Evolutionary conservation across 2,113 vertebrate species (phyloP).

Genomic region (Caracal caracal): DNA sequence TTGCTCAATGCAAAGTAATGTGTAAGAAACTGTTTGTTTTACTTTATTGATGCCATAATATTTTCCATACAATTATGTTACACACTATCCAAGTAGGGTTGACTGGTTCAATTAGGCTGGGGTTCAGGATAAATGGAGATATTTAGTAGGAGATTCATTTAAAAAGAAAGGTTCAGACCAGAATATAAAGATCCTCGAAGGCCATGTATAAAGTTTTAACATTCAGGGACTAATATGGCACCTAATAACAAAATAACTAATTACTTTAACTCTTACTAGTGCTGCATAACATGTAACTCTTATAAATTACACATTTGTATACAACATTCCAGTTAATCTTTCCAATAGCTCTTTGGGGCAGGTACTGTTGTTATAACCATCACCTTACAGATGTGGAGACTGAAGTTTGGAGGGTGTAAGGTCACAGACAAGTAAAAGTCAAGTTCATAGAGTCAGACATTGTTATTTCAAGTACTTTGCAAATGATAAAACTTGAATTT

Average conservation of each 20-base stretch:
- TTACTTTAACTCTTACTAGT: background rate
- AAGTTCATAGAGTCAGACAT: background rate
- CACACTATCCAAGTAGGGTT: background rate
- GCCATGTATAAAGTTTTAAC: background rate
- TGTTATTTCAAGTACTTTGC: background rate
- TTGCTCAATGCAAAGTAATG: constrained; percentile 46
- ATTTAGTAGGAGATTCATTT: background rate
- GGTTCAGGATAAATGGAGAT: background rate
- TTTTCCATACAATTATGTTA: constrained; percentile 20
- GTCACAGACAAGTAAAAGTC: background rate
- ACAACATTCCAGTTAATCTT: background rate
- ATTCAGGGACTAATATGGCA: background rate
- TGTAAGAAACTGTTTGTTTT: constrained; percentile 51
- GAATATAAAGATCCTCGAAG: background rate
- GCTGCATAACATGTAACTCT: background rate
- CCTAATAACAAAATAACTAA: background rate
- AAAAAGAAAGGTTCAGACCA: background rate
- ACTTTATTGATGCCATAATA: constrained; percentile 39
- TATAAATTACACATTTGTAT: background rate
- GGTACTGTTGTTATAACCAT: background rate
- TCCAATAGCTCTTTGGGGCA: background rate
- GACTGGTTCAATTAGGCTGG: background rate
- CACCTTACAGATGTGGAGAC: background rate
- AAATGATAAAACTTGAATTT: constrained; percentile 12
- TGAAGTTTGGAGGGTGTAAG: background rate